A percentile compares a stretch with the other conserved stretches of the same genome.
phyloP scores from a whole-genome alignment of 37 sponge, comb jelly and placozoan species.

The Theonella swinhoei region DNA sequence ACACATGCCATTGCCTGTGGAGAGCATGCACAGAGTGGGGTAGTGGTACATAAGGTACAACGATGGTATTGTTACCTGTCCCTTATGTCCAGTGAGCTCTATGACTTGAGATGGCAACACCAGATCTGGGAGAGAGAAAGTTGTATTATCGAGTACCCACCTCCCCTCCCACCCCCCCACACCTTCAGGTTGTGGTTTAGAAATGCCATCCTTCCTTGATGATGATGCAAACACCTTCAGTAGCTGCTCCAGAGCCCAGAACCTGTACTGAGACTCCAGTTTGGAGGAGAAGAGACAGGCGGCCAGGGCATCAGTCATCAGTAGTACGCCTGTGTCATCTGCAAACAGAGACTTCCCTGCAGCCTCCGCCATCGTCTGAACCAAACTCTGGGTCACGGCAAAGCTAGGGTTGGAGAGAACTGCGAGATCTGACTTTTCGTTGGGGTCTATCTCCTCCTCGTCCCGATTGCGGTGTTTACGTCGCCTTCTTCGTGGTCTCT shows the following conservation, averaged over 20 bases:
- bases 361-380: constrained; percentile 36
- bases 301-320: constrained; percentile 67
- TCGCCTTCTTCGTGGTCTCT: not conserved
- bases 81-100: constrained; percentile 56
- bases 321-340: not conserved
- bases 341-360: not conserved
- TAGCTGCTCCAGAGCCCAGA: constrained; percentile 76
- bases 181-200: not conserved
- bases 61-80: constrained; percentile 33
- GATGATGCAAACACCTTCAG: constrained; percentile 40
- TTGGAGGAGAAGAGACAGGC: constrained; percentile 69
- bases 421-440: constrained; percentile 21
- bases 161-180: too few relatives aligned
- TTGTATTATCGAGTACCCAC: not conserved
- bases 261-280: constrained; percentile 25
- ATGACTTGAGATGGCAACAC: constrained; percentile 25
- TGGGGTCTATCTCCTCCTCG: not conserved
- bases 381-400: constrained; percentile 50
- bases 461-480: not conserved
- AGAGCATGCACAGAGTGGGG: not conserved
- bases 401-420: constrained; percentile 55
- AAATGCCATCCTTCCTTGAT: not conserved
- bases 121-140: not conserved
- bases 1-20: constrained; percentile 40
- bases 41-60: too few relatives aligned